Percentiles rank a stretch among this genome's conserved stretches.
Conservation (phyloP, 2,797 vertebrate genomes). For the Catharus ustulatus region DNA sequence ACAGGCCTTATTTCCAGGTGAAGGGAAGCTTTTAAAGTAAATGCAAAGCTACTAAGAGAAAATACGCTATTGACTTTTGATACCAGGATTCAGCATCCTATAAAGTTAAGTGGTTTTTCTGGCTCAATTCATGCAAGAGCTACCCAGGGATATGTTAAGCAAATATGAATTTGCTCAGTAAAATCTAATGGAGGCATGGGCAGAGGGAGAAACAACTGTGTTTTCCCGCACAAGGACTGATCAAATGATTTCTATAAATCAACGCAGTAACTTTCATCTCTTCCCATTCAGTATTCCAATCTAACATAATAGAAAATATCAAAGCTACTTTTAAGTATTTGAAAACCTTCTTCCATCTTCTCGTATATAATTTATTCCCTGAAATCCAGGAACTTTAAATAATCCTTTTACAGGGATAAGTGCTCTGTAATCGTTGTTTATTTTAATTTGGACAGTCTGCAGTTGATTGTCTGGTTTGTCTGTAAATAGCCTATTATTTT, state of each 20-base stretch:
- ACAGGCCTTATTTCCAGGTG: constrained; percentile 48
- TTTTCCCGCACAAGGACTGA: not conserved
- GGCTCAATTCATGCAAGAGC: constrained; percentile 20
- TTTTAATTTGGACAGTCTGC: not conserved
- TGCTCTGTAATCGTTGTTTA: not conserved
- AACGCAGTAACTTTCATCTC: not conserved
- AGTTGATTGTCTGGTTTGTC: not conserved
- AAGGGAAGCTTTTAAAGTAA: constrained; percentile 61
- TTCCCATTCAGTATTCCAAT: not conserved
- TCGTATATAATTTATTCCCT: not conserved
- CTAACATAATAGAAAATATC: not conserved
- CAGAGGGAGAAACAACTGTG: not conserved
- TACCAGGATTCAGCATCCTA: constrained; percentile 49
- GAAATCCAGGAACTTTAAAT: not conserved
- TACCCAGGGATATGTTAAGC: constrained; percentile 16
- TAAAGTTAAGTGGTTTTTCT: constrained; percentile 65
- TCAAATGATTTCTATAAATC: not conserved
- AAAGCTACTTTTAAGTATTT: not conserved
- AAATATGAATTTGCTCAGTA: constrained; percentile 27
- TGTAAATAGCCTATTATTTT: not conserved
- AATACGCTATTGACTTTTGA: constrained; percentile 64
- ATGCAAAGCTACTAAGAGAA: constrained; percentile 53
- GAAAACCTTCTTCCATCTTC: not conserved
- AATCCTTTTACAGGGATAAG: not conserved
- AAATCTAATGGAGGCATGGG: constrained; percentile 6